Conservation (phyloP, 2,888 invertebrate species). For the Agrotis puta region DNA sequence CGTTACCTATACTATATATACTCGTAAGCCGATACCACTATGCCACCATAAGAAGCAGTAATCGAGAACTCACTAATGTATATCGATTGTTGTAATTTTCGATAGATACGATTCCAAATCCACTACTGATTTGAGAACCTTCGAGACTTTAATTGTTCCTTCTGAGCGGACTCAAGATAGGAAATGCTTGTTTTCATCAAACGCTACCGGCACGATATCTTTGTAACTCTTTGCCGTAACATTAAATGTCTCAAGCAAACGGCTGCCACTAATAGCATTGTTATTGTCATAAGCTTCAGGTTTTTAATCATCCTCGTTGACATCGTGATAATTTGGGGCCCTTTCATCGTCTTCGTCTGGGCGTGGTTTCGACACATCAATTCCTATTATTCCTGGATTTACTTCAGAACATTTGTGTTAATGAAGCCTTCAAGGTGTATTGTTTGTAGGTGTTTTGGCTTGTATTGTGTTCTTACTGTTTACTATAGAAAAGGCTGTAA, state of each 20-base stretch:
- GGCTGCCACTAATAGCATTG: constrained; percentile 74
- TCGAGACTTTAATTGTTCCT: background rate
- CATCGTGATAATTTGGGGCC: constrained; percentile 73
- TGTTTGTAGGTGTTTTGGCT: constrained; percentile 24
- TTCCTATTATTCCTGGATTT: constrained; percentile 62
- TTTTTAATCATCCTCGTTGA: constrained; percentile 82
- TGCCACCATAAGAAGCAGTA: background rate
- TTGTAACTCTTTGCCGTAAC: constrained; percentile 20
- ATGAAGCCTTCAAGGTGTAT: constrained; percentile 30
- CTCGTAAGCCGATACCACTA: no score
- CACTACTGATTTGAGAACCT: background rate
- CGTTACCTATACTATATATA: no score
- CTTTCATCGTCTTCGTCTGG: constrained; percentile 72
- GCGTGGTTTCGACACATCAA: constrained; percentile 72
- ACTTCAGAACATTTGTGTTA: constrained; percentile 42
- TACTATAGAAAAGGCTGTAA: constrained; percentile 9
- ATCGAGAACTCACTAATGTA: background rate
- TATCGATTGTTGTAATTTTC: background rate
- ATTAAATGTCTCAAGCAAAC: constrained; percentile 61
- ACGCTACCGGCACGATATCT: background rate
- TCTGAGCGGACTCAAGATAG: background rate
- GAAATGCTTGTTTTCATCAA: background rate
- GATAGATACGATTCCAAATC: background rate
- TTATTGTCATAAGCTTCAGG: constrained; percentile 73
- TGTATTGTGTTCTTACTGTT: constrained; percentile 31